Percentiles rank a stretch among this genome's conserved stretches.
phyloP scores from a whole-genome alignment of 1,140 invertebrate species.

The Drosophila kikkawai region DNA sequence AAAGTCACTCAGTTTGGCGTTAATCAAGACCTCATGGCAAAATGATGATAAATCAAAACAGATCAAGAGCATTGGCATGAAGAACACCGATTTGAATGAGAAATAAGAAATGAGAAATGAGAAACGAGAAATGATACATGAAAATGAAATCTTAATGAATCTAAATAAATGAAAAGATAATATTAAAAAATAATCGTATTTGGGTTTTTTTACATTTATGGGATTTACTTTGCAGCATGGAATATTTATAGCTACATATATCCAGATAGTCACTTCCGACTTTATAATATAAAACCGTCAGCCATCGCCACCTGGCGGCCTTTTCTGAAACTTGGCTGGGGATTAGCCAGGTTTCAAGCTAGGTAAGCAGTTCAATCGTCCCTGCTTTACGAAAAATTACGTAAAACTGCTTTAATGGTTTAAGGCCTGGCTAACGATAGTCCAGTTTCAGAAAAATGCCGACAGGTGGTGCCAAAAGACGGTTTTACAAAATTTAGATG shows the following conservation, averaged over 20 bases:
- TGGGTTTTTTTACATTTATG: not conserved
- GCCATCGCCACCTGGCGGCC: too few relatives aligned
- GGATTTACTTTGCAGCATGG: not conserved
- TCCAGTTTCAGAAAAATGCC: too few relatives aligned
- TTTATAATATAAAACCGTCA: too few relatives aligned
- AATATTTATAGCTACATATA: not conserved
- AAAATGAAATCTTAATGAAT: slow-evolving; percentile 50
- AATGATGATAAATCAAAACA: slow-evolving; percentile 13
- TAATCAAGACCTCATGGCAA: slow-evolving; percentile 27
- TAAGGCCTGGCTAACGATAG: too few relatives aligned
- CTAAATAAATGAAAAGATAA: slow-evolving; percentile 56
- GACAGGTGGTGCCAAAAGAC: too few relatives aligned
- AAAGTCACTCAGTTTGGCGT: slow-evolving; percentile 36
- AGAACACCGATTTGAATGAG: slow-evolving; percentile 23
- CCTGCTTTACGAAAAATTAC: too few relatives aligned
- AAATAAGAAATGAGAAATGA: slow-evolving; percentile 21
- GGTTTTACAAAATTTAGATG: too few relatives aligned
- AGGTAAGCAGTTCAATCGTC: too few relatives aligned
- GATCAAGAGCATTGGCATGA: slow-evolving; percentile 14
- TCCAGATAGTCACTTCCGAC: too few relatives aligned
- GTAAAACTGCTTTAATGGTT: too few relatives aligned
- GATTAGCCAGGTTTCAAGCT: too few relatives aligned
- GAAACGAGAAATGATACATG: slow-evolving; percentile 33
- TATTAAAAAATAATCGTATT: slow-evolving; percentile 38
- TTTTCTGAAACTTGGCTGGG: too few relatives aligned